These are phyloP conservation scores for Rhinella marina DNA, from an alignment of 2,797 vertebrate species.

Conservation along the genomic window DNA sequence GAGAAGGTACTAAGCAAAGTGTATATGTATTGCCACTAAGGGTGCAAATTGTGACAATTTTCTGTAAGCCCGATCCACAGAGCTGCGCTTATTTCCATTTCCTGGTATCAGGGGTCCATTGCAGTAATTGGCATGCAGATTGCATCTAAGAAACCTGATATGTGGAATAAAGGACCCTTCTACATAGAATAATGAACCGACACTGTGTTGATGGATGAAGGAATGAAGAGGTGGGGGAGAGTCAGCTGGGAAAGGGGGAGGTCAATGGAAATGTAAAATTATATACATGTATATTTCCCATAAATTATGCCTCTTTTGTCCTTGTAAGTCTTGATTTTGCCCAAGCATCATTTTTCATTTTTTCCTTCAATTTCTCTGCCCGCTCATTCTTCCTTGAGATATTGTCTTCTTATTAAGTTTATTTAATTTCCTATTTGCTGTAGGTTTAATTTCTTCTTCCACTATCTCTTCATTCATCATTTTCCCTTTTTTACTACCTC, in stretches of 20 bases:
- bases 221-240: constrained; percentile 63
- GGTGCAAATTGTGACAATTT: constrained; percentile 34
- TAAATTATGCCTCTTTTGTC: constrained; percentile 75
- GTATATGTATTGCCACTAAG: neutral
- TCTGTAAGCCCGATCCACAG: neutral
- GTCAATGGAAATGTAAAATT: constrained; percentile 58
- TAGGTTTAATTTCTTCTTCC: constrained; percentile 45
- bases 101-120: constrained; percentile 96
- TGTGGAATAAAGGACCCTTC: constrained; percentile 89
- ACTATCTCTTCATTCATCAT: constrained; percentile 50
- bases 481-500: constrained; percentile 69
- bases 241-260: constrained; percentile 54
- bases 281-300: constrained; percentile 77
- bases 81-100: constrained; percentile 95
- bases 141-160: constrained; percentile 95
- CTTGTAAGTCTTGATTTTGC: constrained; percentile 77
- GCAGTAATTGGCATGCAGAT: constrained; percentile 99
- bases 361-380: constrained; percentile 33
- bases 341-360: constrained; percentile 80
- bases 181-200: constrained; percentile 95
- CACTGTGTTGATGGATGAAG: constrained; percentile 96
- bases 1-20: constrained; percentile 8
- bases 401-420: constrained; percentile 54
- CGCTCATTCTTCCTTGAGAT: constrained; percentile 27
- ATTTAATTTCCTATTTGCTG: constrained; percentile 67